These are phyloP conservation scores for Anadara kagoshimensis DNA, from an alignment of 1,140 invertebrate species.

Conservation along the genomic window DNA sequence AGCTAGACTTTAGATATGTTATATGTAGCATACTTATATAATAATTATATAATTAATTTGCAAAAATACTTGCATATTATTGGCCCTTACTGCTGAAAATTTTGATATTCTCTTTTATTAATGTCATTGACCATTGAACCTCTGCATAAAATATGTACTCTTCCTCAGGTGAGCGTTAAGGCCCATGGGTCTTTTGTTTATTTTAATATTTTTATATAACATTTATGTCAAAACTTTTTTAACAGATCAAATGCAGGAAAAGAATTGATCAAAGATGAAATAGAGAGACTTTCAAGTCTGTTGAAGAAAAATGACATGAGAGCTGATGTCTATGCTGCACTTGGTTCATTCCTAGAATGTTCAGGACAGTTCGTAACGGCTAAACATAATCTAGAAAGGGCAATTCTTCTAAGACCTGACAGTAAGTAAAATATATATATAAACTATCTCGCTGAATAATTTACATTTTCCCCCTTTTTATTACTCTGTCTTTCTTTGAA, in stretches of 20 bases:
- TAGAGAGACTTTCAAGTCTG: constrained; percentile 16
- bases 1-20: too few relatives aligned
- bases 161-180: too few relatives aligned
- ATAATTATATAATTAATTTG: too few relatives aligned
- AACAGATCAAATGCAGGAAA: constrained; percentile 25
- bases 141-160: too few relatives aligned
- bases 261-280: constrained; percentile 39
- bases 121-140: too few relatives aligned
- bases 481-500: neutral
- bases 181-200: too few relatives aligned
- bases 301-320: neutral
- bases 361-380: constrained; percentile 30
- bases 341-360: constrained; percentile 45
- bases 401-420: constrained; percentile 31
- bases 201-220: too few relatives aligned
- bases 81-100: too few relatives aligned
- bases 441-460: constrained; percentile 18
- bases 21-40: too few relatives aligned
- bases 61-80: too few relatives aligned
- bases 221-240: neutral
- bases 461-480: constrained; percentile 1
- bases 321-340: constrained; percentile 36
- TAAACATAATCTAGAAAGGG: constrained; percentile 21
- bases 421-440: constrained; percentile 28
- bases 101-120: too few relatives aligned